Conservation (phyloP, 1,140 invertebrate species). For the Tribolium castaneum region DNA sequence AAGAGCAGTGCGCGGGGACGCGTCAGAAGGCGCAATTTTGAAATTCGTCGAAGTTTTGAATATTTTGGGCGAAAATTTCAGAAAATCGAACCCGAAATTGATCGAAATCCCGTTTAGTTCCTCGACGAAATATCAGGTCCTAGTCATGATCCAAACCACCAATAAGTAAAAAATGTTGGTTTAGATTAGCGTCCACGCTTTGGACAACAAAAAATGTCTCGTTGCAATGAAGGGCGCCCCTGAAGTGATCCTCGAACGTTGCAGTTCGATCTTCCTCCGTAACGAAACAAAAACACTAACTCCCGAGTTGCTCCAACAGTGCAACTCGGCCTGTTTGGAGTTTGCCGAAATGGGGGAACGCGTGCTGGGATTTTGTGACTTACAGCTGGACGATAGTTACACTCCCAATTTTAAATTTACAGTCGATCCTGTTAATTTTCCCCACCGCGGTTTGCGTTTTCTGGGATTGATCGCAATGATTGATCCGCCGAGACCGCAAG, state of each 20-base stretch:
- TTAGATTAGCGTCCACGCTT: constrained; percentile 44
- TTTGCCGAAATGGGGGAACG: constrained; percentile 89
- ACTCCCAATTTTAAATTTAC: constrained; percentile 69
- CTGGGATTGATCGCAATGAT: constrained; percentile 82
- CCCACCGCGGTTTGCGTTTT: constrained; percentile 75
- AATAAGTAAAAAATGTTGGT: not conserved
- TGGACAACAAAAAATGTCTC: constrained; percentile 61
- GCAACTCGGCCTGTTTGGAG: constrained; percentile 75
- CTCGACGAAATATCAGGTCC: constrained; percentile 68
- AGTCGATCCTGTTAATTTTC: constrained; percentile 80
- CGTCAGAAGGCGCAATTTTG: constrained; percentile 83
- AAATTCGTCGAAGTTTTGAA: constrained; percentile 80
- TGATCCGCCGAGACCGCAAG: constrained; percentile 84
- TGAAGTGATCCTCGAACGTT: constrained; percentile 86
- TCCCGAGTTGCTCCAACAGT: constrained; percentile 64
- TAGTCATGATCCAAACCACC: not conserved
- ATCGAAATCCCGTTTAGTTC: constrained; percentile 86
- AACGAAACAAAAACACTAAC: constrained; percentile 73
- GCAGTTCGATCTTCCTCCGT: constrained; percentile 76
- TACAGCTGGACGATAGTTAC: constrained; percentile 66
- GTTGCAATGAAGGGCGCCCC: constrained; percentile 94
- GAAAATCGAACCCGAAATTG: constrained; percentile 77
- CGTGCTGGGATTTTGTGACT: constrained; percentile 85
- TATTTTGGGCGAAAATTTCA: constrained; percentile 69
- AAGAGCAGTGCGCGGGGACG: constrained; percentile 80